Evolutionary conservation across 2,888 invertebrate genomes (phyloP), one percentile per base, ranked within the genome.

Genomic region (Hydriomena furcata): DNA sequence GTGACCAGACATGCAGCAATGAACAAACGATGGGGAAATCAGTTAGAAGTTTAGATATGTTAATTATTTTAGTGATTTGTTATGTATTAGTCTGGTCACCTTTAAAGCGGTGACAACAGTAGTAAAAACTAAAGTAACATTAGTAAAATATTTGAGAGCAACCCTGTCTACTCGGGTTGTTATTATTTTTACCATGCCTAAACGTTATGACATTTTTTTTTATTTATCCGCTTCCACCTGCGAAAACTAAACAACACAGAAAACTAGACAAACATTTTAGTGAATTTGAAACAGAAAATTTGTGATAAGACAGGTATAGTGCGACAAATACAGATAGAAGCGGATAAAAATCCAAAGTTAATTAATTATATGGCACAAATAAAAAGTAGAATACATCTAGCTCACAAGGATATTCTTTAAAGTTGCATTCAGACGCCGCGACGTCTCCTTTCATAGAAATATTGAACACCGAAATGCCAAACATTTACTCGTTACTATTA

Each of bases 1-100:
- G 84, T 87, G 88, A 89, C 89, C 89, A 90, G 89, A 90, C 88
- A 88, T 86, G 89, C 89, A 90, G 89, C 75, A 86, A 90, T 81
- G 88, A 82, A 73, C 59, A 57, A 52, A 66, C 61, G 61, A 65
- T 61, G 45, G 36, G 44, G 32, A 38, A 43, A 30, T 35, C 38
- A 42, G 44, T 49, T 43, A 45, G 43, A 43, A 35, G 30, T 43
- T 46, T 30, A 49, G 7, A 52, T 55, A 58, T 59, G 38, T 52
- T 31, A 24, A 30, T 30, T 41, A 38, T 31, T 35, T 41, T 32
- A 27, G 42, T 38, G 38, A 38, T 41, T 25, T 42, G 17, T 43
- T 35, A 47, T 37, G 59, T 52, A 60, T 47, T 66, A 83, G 89
- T 90, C 89, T 90, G 89, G 87, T 79, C 89, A 88, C 88, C 89